Percentiles rank a stretch among this genome's conserved stretches.
Conservation (phyloP, 2,888 invertebrate species). For the Drosophila colorata region DNA sequence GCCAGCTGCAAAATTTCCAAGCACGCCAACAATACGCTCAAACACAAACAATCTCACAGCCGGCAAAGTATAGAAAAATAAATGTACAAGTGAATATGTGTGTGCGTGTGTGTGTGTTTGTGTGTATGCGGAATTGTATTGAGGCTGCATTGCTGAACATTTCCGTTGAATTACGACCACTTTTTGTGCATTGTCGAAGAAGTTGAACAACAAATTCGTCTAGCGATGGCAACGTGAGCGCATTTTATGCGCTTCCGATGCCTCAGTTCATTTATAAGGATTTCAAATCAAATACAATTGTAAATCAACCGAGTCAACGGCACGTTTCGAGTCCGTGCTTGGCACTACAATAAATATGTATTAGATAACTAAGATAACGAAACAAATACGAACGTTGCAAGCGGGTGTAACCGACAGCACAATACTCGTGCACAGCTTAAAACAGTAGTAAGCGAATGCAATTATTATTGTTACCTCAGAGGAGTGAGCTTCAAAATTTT, state of each 20-base stretch:
- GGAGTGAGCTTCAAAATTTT: too few species aligned
- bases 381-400: too few species aligned
- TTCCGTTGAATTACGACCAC: constrained; percentile 46
- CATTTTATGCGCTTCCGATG: constrained; percentile 1
- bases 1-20: constrained; percentile 10
- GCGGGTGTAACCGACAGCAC: too few species aligned
- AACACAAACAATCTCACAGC: not conserved
- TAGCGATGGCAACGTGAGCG: constrained; percentile 16
- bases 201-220: constrained; percentile 29
- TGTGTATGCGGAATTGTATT: constrained; percentile 1
- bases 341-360: not conserved
- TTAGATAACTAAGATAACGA: too few species aligned
- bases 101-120: constrained; percentile 6
- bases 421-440: too few species aligned
- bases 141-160: constrained; percentile 21
- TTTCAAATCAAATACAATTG: constrained; percentile 10
- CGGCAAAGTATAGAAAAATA: not conserved
- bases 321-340: too few species aligned
- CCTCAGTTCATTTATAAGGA: constrained; percentile 13
- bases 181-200: constrained; percentile 27
- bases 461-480: too few species aligned
- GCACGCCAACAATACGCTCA: not conserved
- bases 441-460: too few species aligned
- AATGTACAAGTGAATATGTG: not conserved
- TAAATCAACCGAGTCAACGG: constrained; percentile 2